Evolutionary conservation across 2,113 vertebrate species (phyloP).

Genomic region (Anolis sagrei): DNA sequence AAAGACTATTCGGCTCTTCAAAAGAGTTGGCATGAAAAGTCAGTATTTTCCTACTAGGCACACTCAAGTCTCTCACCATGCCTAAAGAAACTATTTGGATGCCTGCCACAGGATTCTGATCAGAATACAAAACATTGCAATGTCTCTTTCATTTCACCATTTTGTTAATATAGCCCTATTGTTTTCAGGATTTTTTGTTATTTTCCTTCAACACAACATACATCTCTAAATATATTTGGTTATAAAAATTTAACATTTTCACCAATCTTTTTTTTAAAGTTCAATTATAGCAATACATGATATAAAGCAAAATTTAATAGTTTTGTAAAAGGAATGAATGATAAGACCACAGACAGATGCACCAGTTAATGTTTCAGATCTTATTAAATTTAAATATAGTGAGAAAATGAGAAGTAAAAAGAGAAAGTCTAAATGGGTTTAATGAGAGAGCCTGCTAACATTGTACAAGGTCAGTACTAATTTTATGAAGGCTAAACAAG

Average conservation of each 20-base stretch:
- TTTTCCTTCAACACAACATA: background rate
- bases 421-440: background rate
- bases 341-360: slow-evolving; percentile 12
- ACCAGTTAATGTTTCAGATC: background rate
- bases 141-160: background rate
- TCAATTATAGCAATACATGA: background rate
- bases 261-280: background rate
- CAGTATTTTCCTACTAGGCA: too few species aligned
- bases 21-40: background rate
- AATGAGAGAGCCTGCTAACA: slow-evolving; percentile 6
- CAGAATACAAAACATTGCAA: background rate
- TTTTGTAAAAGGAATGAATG: background rate
- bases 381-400: background rate
- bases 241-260: background rate
- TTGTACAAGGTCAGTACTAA: background rate
- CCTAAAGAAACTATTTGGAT: background rate
- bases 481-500: background rate
- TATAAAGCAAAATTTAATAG: slow-evolving; percentile 4
- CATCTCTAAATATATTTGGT: background rate
- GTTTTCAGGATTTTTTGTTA: background rate
- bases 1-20: background rate
- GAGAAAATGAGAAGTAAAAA: background rate
- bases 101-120: background rate
- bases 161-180: background rate
- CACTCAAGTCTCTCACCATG: background rate